A percentile compares a stretch with the other conserved stretches of the same genome.
Evolutionary conservation across 1,140 invertebrate genomes (phyloP).

Genomic region (Cyclina sinensis): DNA sequence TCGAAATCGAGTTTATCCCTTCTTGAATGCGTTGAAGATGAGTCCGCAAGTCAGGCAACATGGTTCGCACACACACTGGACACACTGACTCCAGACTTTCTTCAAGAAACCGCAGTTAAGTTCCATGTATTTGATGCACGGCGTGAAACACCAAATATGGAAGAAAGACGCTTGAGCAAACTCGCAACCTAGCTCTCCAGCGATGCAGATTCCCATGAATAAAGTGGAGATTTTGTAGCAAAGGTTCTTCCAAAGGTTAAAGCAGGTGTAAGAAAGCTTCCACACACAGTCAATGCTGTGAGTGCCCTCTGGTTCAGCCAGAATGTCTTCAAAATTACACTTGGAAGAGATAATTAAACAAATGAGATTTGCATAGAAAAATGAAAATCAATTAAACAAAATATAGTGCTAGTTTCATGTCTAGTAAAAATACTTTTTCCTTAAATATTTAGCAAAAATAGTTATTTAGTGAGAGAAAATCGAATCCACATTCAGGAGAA

Average conservation of each 20-base stretch:
- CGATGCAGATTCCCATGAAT: slow-evolving; percentile 90
- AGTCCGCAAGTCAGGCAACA: slow-evolving; percentile 70
- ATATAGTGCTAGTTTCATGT: too few species aligned
- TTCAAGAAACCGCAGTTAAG: slow-evolving; percentile 90
- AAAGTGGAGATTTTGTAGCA: slow-evolving; percentile 91
- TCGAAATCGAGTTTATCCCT: background rate
- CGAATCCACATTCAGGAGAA: too few species aligned
- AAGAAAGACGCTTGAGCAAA: slow-evolving; percentile 92
- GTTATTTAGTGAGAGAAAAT: too few species aligned
- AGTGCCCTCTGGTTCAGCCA: slow-evolving; percentile 92
- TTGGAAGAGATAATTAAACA: too few species aligned
- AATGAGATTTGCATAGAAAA: too few species aligned
- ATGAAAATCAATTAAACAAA: too few species aligned
- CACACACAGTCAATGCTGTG: slow-evolving; percentile 92
- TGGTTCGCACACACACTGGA: slow-evolving; percentile 82
- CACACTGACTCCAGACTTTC: slow-evolving; percentile 88
- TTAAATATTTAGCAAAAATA: too few species aligned
- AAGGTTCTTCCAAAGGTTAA: slow-evolving; percentile 89
- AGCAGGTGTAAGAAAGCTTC: slow-evolving; percentile 91
- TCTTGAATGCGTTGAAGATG: slow-evolving; percentile 74
- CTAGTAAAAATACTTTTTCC: too few species aligned
- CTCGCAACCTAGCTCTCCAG: slow-evolving; percentile 90
- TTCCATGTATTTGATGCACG: slow-evolving; percentile 76
- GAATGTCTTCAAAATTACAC: slow-evolving; percentile 90
- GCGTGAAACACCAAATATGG: slow-evolving; percentile 85